phyloP scores from a whole-genome alignment of 1,140 invertebrate genomes.

The Lerema accius region DNA sequence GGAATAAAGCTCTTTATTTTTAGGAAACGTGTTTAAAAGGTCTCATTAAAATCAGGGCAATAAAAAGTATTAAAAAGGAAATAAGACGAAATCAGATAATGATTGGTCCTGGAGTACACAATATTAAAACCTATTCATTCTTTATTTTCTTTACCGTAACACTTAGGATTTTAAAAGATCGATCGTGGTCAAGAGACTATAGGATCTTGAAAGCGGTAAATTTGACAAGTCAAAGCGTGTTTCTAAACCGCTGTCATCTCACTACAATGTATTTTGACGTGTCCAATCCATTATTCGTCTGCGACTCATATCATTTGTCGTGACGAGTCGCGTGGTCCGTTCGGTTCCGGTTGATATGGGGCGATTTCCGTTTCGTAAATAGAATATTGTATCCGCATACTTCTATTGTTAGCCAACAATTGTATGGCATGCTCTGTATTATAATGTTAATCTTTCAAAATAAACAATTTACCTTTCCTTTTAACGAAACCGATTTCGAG shows the following conservation, averaged over 20 bases:
- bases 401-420: background rate
- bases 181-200: background rate
- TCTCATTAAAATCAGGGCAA: no score
- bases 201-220: background rate
- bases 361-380: conserved; percentile 32
- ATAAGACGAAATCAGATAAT: no score
- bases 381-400: conserved; percentile 15
- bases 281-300: conserved; percentile 23
- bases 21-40: no score
- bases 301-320: background rate
- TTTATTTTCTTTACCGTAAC: conserved; percentile 7
- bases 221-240: background rate
- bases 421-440: background rate
- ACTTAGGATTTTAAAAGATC: background rate
- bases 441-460: background rate
- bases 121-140: no score
- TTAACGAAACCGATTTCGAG: no score
- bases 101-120: no score
- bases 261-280: conserved; percentile 9
- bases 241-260: conserved; percentile 16
- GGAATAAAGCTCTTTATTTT: no score
- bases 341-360: conserved; percentile 42
- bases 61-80: no score
- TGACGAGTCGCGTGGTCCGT: conserved; percentile 17
- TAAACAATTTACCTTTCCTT: background rate